Evolutionary conservation across 92 coral and sea anemone species (phyloP).

Genomic region (Porites lobata): DNA sequence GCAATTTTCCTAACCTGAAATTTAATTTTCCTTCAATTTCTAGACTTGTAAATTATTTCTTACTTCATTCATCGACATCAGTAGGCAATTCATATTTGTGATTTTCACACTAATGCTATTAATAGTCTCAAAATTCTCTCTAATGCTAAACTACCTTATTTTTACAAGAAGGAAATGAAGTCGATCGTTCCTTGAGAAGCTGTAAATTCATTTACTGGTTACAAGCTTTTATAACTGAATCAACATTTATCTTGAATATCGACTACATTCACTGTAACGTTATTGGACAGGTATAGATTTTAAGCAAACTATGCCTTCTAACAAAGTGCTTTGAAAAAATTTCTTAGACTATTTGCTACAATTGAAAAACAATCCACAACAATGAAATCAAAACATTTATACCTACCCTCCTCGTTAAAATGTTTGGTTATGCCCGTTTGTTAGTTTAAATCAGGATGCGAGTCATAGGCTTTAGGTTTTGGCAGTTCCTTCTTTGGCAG

Average conservation of each 20-base stretch:
- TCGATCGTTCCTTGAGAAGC: neutral
- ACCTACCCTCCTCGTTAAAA: neutral
- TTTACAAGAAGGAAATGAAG: neutral
- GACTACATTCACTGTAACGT: too few species aligned
- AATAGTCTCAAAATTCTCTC: neutral
- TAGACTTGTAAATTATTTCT: constrained; percentile 8
- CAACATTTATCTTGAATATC: neutral
- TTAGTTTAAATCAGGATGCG: neutral
- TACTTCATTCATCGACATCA: neutral
- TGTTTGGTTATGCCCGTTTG: neutral
- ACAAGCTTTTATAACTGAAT: neutral
- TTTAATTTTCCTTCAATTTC: neutral
- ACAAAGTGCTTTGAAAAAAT: neutral
- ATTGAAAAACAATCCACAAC: neutral
- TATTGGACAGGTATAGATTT: too few species aligned
- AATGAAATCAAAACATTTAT: neutral
- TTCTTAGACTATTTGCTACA: neutral
- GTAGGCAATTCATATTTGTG: neutral
- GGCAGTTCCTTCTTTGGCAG: neutral
- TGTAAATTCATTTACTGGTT: neutral
- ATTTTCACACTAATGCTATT: neutral
- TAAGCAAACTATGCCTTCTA: neutral
- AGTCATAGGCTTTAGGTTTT: neutral
- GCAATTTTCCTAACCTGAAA: neutral
- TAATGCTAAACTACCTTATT: neutral